Evolutionary conservation across 2,113 vertebrate genomes (phyloP).

Genomic region (Hemibagrus wyckioides): DNA sequence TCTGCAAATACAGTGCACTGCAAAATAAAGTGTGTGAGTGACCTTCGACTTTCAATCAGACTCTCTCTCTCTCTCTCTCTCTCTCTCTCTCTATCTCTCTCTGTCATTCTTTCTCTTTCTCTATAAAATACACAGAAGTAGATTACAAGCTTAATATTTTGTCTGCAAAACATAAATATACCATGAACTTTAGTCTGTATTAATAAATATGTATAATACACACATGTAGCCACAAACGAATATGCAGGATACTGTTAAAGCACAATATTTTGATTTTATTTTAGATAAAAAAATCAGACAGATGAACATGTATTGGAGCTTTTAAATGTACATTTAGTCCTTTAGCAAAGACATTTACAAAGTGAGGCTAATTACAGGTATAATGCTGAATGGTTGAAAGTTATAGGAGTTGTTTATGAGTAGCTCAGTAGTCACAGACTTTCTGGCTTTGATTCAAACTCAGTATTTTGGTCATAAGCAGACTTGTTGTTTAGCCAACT

Average conservation of each 20-base stretch:
- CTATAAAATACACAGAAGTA: not conserved
- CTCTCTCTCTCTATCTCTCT: not conserved
- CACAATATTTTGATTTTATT: not conserved
- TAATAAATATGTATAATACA: not conserved
- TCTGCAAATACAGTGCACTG: slow-evolving; percentile 40
- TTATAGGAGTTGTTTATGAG: not conserved
- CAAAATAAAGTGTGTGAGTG: slow-evolving; percentile 30
- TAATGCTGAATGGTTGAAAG: not conserved
- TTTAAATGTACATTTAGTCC: not conserved
- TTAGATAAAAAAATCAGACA: not conserved
- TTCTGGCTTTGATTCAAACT: not conserved
- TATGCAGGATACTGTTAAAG: not conserved
- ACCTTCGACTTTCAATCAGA: slow-evolving; percentile 9
- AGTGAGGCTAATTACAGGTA: not conserved
- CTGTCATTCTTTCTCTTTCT: not conserved
- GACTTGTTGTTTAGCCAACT: not conserved
- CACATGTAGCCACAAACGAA: not conserved
- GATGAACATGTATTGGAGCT: not conserved
- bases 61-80: not conserved
- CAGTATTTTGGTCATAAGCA: not conserved
- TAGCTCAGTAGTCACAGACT: not conserved
- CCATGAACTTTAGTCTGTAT: not conserved
- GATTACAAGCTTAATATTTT: not conserved
- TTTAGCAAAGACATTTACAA: not conserved
- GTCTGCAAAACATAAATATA: not conserved